Conservation (phyloP, 2,113 vertebrate species). For the Chelonoidis abingdonii region DNA sequence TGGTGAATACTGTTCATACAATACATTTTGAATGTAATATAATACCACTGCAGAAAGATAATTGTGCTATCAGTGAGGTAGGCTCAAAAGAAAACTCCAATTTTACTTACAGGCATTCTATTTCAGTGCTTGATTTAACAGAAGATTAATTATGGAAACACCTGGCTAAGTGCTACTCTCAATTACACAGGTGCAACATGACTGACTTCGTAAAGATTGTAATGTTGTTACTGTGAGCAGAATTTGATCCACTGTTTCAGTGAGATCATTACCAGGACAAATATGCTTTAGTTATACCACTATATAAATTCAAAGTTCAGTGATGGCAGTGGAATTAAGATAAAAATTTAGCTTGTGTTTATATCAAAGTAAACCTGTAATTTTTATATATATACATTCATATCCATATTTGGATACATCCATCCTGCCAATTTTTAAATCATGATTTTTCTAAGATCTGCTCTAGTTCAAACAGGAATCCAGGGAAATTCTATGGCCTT, state of each 20-base stretch:
- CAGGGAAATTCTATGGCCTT: neutral
- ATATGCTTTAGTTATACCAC: fast-evolving
- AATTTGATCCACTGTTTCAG: neutral
- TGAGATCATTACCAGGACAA: neutral
- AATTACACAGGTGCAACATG: neutral
- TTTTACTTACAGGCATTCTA: neutral
- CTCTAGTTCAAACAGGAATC: neutral
- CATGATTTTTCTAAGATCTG: neutral
- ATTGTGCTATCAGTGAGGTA: neutral
- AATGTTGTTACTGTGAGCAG: neutral
- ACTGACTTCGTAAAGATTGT: too few relatives aligned
- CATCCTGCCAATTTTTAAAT: neutral
- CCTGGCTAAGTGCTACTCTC: neutral
- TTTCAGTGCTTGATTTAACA: neutral
- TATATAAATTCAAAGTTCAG: neutral
- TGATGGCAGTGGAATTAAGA: neutral
- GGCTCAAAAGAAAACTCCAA: neutral
- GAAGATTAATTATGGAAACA: neutral
- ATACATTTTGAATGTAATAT: neutral
- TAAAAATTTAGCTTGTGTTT: neutral
- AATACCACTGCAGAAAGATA: neutral
- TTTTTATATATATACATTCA: neutral
- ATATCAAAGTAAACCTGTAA: neutral
- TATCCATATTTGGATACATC: neutral
- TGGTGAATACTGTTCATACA: neutral